Evolutionary conservation across 2,888 invertebrate species (phyloP).

Genomic region (Drosophila niveifrons): DNA sequence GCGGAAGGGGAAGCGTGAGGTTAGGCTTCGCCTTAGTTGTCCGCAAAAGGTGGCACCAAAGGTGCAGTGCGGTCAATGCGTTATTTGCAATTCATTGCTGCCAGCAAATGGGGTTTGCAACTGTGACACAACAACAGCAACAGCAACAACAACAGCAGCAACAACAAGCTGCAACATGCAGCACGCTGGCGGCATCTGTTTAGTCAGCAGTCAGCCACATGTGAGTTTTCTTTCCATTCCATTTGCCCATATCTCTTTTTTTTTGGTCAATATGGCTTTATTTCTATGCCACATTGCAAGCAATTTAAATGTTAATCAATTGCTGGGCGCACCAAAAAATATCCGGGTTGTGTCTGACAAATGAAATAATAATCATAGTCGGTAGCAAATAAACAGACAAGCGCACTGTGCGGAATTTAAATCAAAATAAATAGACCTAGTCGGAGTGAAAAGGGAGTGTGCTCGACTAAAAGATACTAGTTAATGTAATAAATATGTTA

Average conservation of each 20-base stretch:
- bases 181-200: conserved; percentile 41
- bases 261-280: conserved; percentile 52
- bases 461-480: not conserved
- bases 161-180: conserved; percentile 3
- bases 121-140: conserved; percentile 35
- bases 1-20: conserved; percentile 19
- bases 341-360: conserved; percentile 11
- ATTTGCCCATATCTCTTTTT: not conserved
- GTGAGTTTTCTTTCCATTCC: conserved; percentile 23
- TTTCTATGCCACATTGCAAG: conserved; percentile 70
- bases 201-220: conserved; percentile 37
- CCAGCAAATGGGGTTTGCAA: conserved; percentile 26
- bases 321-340: conserved; percentile 41
- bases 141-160: conserved; percentile 17
- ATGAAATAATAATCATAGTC: conserved; percentile 42
- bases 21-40: conserved; percentile 67
- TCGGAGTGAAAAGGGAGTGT: not conserved
- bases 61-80: conserved; percentile 80
- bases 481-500: too few relatives aligned
- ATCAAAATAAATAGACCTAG: conserved; percentile 58
- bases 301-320: conserved; percentile 80
- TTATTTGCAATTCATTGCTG: conserved; percentile 76
- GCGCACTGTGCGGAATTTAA: conserved; percentile 54
- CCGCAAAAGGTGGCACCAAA: conserved; percentile 77
- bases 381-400: conserved; percentile 54